phyloP scores from a whole-genome alignment of 2,888 invertebrate genomes.

The Scaptomyza tumidula region DNA sequence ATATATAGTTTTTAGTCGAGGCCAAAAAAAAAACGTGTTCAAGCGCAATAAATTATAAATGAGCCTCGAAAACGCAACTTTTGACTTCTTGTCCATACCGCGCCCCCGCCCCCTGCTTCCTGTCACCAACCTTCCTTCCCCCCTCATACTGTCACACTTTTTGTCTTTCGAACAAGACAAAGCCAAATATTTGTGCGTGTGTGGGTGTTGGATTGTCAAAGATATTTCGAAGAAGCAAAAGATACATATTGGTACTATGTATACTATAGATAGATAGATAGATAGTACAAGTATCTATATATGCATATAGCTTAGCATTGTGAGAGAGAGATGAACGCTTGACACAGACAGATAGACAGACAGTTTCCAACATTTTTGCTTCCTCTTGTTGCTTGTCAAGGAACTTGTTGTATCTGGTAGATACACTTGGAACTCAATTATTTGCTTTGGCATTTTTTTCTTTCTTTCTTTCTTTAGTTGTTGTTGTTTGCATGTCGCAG shows the following conservation, averaged over 20 bases:
- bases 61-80: constrained; percentile 67
- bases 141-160: constrained; percentile 2
- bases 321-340: constrained; percentile 49
- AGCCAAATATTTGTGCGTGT: constrained; percentile 28
- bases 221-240: constrained; percentile 11
- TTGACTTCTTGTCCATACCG: constrained; percentile 35
- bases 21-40: constrained; percentile 66
- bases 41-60: constrained; percentile 79
- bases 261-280: constrained; percentile 54
- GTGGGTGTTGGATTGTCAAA: constrained; percentile 24
- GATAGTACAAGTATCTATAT: constrained; percentile 38
- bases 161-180: constrained; percentile 55
- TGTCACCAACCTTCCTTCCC: constrained; percentile 10
- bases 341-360: constrained; percentile 13
- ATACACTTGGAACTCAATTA: constrained; percentile 38
- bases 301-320: constrained; percentile 33
- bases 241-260: constrained; percentile 19
- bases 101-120: constrained; percentile 20
- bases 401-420: constrained; percentile 40
- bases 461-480: neutral
- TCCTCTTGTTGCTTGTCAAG: constrained; percentile 50
- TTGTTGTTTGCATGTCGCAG: constrained; percentile 61
- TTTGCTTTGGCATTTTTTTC: constrained; percentile 68
- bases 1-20: constrained; percentile 14
- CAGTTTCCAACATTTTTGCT: constrained; percentile 59